phyloP scores from a whole-genome alignment of 2,888 invertebrate genomes.

The Unio pictorum region DNA sequence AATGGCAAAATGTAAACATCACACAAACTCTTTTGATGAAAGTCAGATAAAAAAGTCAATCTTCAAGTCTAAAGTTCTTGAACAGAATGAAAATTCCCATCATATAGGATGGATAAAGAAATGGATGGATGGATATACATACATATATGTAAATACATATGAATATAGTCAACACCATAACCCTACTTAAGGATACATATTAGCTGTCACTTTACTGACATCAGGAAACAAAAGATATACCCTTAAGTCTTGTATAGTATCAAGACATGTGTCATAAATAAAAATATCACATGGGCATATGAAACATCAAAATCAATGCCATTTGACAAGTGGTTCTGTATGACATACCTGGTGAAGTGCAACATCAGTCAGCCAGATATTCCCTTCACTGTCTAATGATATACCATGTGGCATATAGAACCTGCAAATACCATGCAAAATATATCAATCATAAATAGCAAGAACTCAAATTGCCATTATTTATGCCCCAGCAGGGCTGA shows the following conservation, averaged over 20 bases:
- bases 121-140: no score
- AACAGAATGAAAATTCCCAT: no score
- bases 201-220: no score
- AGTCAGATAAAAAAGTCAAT: no score
- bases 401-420: constrained; percentile 77
- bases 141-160: no score
- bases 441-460: not conserved
- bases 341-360: constrained; percentile 69
- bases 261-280: not conserved
- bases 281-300: not conserved
- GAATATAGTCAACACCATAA: no score
- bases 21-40: no score
- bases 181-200: no score
- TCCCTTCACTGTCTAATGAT: constrained; percentile 62
- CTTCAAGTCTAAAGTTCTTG: no score
- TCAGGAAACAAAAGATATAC: no score
- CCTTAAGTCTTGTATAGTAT: not conserved
- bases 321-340: not conserved
- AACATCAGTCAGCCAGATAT: constrained; percentile 71
- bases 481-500: not conserved
- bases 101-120: no score
- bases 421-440: constrained; percentile 69
- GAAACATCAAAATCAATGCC: not conserved
- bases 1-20: no score
- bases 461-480: not conserved